Base-by-base conservation (phyloP, 2,113 vertebrate genomes). In the Atrichornis clamosus region DNA sequence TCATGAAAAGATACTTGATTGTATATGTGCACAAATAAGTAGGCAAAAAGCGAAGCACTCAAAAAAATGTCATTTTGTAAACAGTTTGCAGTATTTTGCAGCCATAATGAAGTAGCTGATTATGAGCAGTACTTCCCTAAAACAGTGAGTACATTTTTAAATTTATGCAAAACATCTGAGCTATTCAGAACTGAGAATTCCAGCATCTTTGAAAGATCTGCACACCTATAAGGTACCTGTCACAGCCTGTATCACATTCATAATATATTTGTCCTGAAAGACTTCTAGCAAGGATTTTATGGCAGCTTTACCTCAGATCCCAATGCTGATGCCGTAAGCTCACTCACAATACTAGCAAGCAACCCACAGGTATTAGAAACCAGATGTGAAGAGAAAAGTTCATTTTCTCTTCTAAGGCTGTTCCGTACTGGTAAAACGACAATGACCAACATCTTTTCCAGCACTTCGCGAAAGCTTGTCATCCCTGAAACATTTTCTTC, bases 401-500 rank as follows among this genome's bases (percentile, higher is more conserved):
- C 99, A 14, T 99, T 98, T 96, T 99, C 99, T 95, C 99, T 98
- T 95, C 99, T 98, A 64, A 99, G 98, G 88, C 98, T 99, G 89
- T 99, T 99, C 72, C 99, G 98, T 64, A 99, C 99, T 1, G 99
- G 99, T 27, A 99, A 98, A 78, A 99, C 99, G 84, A 99, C 99
- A 82, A 99, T 99, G 80, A 99, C 99, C 88, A 99, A 95, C 99
- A 99, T 99, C 95, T 99, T 99, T 95, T 99, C 99, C 75, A 99
- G 95, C 32, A 99, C 99, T 95, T 99, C 99, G 13, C 99, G 98
- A 93, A 99, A 99, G 92, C 99, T 99, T 27, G 99, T 99, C 98
- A 99, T 99, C 27, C 99, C 99, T 81, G 99, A 99, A 88, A 99
- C 98, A 93, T 99, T 99, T 97, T 99, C 99, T 95, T 99, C 99